Conservation (phyloP, 1,140 invertebrate species). For the Pseudomyrmex gracilis region DNA sequence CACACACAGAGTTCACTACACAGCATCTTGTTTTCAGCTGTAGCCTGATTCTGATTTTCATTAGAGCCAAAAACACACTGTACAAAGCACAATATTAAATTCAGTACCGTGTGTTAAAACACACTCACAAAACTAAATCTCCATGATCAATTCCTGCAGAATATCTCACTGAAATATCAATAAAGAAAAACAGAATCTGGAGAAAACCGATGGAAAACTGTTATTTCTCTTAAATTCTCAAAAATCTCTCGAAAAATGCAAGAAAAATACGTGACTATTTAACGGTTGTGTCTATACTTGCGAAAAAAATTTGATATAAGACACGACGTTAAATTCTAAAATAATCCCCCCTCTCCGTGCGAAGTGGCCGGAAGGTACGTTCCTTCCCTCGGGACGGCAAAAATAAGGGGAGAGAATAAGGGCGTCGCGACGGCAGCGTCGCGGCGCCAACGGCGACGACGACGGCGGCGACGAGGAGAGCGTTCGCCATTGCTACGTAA, state of each 20-base stretch:
- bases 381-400: not conserved
- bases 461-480: constrained; percentile 1
- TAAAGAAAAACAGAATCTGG: too few relatives aligned
- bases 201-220: too few relatives aligned
- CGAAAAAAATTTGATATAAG: not conserved
- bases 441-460: not conserved
- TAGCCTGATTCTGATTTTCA: too few relatives aligned
- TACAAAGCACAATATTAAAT: too few relatives aligned
- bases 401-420: not conserved
- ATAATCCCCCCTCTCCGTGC: not conserved
- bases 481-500: constrained; percentile 44
- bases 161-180: too few relatives aligned
- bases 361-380: not conserved
- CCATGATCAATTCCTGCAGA: too few relatives aligned
- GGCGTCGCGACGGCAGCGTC: constrained; percentile 4
- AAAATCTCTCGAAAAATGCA: not conserved
- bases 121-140: too few relatives aligned
- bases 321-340: not conserved
- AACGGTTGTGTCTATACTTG: not conserved
- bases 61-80: too few relatives aligned
- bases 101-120: too few relatives aligned
- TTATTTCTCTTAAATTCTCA: too few relatives aligned
- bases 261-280: not conserved
- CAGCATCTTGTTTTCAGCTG: too few relatives aligned
- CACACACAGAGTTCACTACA: too few relatives aligned